phyloP scores from a whole-genome alignment of 2,113 vertebrate species.

The Ceuthmochares aereus region DNA sequence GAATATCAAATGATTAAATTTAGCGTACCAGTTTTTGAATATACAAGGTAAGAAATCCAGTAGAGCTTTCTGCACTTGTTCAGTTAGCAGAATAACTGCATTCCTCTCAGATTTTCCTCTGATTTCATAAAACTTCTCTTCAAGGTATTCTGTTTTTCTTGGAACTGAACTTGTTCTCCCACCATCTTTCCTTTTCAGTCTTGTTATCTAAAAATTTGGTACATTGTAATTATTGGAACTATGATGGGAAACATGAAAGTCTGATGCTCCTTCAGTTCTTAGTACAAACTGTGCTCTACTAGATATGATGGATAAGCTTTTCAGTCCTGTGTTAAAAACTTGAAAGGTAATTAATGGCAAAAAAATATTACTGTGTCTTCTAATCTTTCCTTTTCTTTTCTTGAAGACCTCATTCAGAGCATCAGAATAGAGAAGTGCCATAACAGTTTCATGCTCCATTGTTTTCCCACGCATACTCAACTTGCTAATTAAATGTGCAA shows the following conservation, averaged over 20 bases:
- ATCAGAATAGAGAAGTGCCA: not conserved
- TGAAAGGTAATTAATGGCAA: conserved; percentile 17
- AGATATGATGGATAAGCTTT: not conserved
- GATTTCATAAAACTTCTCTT: not conserved
- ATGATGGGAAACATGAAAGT: not conserved
- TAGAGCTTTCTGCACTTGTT: not conserved
- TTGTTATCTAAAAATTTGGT: not conserved
- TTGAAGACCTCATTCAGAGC: not conserved
- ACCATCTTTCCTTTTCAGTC: not conserved
- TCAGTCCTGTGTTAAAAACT: not conserved
- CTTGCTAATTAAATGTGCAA: not conserved
- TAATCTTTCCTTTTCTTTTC: not conserved
- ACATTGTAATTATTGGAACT: not conserved
- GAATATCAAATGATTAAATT: not conserved
- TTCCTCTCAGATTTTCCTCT: not conserved
- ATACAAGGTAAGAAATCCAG: not conserved
- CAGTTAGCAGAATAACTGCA: not conserved
- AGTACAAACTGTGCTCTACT: not conserved
- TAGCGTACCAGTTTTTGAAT: not conserved
- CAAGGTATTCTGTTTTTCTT: not conserved
- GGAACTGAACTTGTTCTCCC: not conserved
- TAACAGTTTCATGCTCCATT: not conserved
- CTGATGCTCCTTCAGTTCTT: not conserved
- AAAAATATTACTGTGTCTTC: not conserved
- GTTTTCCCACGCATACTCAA: not conserved